Evolutionary conservation across 2,797 vertebrate species (phyloP).

Genomic region (Champsocephalus esox): DNA sequence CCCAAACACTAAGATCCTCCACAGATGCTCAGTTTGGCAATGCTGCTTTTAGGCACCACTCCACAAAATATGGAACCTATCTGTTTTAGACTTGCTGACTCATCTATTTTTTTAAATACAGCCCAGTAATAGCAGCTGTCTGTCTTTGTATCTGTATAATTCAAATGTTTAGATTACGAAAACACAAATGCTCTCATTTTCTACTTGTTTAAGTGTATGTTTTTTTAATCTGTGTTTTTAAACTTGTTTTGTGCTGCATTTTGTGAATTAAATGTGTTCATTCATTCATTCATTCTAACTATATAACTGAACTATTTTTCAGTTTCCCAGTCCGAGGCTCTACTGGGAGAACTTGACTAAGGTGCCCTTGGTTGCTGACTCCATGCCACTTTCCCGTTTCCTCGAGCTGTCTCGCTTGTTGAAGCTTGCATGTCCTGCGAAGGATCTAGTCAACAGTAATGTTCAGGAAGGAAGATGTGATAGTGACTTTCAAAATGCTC

Average conservation of each 20-base stretch:
- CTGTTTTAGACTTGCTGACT: neutral
- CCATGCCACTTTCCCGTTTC: slow-evolving; percentile 81
- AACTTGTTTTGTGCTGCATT: neutral
- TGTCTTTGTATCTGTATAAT: no score
- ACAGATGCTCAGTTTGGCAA: neutral
- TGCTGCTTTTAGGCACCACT: neutral
- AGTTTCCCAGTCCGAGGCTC: slow-evolving; percentile 85
- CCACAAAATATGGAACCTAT: neutral
- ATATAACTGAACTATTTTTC: slow-evolving; percentile 21
- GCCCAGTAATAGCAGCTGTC: no score
- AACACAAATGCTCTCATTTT: neutral
- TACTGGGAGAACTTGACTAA: slow-evolving; percentile 87
- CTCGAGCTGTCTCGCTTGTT: slow-evolving; percentile 75
- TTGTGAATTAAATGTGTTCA: neutral
- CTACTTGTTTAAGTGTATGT: neutral
- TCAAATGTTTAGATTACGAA: no score
- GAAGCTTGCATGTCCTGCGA: slow-evolving; percentile 66
- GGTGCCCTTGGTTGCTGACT: slow-evolving; percentile 84
- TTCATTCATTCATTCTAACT: no score
- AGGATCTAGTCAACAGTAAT: slow-evolving; percentile 16
- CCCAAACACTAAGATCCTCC: neutral
- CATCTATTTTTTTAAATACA: no score
- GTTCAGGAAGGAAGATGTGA: slow-evolving; percentile 13
- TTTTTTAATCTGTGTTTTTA: neutral
- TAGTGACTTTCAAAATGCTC: slow-evolving; percentile 5